Conservation (phyloP, 1,140 invertebrate genomes). For the roundworm (Caenorhabditis elegans) region WBcel235 BX284606.5:11476001-11476500, state of each 20-base stretch:
- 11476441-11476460: background rate
- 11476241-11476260: slow-evolving; percentile 6
- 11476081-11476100: slow-evolving; percentile 2
- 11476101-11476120: no score
- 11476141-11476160: no score
- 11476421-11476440: background rate
- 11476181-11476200: background rate
- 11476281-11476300: background rate
- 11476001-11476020: slow-evolving; percentile 26
- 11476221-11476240: background rate
- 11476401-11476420: background rate
- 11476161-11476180: background rate
- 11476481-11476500: background rate
- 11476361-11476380: background rate
- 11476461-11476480: background rate
- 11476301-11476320: slow-evolving; percentile 24
- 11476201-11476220: slow-evolving; percentile 3
- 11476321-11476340: background rate
- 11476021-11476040: slow-evolving; percentile 10
- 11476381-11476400: background rate
- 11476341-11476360: slow-evolving; percentile 11
- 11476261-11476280: slow-evolving; percentile 11
- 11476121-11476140: no score
- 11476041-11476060: background rate
- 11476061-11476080: slow-evolving; percentile 12